Conservation (phyloP, 1,140 invertebrate genomes). For the Bombus confusus region DNA sequence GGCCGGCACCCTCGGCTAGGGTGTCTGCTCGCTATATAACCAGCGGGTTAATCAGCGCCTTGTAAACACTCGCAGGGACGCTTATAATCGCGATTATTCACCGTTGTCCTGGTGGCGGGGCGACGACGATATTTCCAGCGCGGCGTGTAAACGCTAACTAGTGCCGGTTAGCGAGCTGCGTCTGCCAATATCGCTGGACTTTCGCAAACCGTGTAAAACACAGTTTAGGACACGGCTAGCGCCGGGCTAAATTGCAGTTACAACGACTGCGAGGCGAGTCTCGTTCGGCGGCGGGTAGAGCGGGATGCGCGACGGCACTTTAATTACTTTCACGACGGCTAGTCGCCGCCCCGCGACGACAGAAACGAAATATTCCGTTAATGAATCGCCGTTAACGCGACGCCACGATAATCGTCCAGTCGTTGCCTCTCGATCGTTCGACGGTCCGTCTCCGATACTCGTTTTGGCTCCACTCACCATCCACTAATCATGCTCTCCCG, state of each 20-base stretch:
- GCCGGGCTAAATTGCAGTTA: slow-evolving; percentile 22
- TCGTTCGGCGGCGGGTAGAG: background rate
- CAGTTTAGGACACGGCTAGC: slow-evolving; percentile 20
- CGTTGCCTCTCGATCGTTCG: background rate
- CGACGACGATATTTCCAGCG: background rate
- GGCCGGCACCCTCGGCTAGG: slow-evolving; percentile 25
- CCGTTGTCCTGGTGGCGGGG: background rate
- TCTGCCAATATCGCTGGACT: slow-evolving; percentile 22
- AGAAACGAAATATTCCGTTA: slow-evolving; percentile 16
- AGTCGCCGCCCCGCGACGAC: background rate
- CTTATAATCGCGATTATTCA: slow-evolving; percentile 61
- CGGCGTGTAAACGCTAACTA: slow-evolving; percentile 13
- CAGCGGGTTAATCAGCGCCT: slow-evolving; percentile 54
- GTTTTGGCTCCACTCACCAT: background rate
- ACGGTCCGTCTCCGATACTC: no score
- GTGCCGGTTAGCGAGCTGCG: background rate
- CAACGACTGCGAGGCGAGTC: slow-evolving; percentile 17
- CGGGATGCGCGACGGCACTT: slow-evolving; percentile 20
- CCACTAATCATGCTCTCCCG: background rate
- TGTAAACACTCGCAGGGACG: slow-evolving; percentile 51
- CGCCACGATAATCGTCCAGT: background rate
- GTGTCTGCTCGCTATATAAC: slow-evolving; percentile 13
- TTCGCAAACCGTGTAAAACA: slow-evolving; percentile 18
- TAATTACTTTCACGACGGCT: slow-evolving; percentile 37
- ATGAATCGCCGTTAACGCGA: slow-evolving; percentile 15